Evolutionary conservation across 2,797 vertebrate species (phyloP), one percentile per base, ranked within the genome.

Genomic region (Chiroxiphia lanceolata): DNA sequence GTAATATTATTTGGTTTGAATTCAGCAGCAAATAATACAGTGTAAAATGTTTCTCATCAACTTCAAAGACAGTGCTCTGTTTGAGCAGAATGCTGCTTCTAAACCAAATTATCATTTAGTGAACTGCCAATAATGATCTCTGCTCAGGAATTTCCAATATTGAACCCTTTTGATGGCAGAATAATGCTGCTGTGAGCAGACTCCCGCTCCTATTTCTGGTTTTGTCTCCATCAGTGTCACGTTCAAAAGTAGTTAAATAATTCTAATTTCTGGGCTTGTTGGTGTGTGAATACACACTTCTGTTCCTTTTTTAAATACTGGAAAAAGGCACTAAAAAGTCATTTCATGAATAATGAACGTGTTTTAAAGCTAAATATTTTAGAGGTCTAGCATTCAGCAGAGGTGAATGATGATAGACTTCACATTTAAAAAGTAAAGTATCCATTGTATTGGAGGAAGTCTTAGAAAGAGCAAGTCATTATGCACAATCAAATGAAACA

Each of bases 381-480:
- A 83, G 59, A 81, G 44, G 79, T 94, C n/a, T 63, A 83, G 74
- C 75, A 90, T 96, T 96, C 44, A 84, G 12, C 56, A 61, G 60
- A 89, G 87, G 74, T 81, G 75, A 87, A 78, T 94, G 81, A 95
- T 89, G 84, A 68, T 64, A 45, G 72, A 64, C 51, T 87, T 80
- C 69, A 77, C 83, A 93, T 95, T 93, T 91, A 19, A 92, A 71
- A 96, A 91, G 87, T 18, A 51, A 93, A 80, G 15, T 93, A 87
- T 87, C 70, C 81, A 47, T 96, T 94, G 68, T 87, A 72, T 80
- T 95, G 83, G 78, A 96, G 64, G 81, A 77, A 68, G 50, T 67
- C 54, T 68, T 29, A 40, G 90, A 93, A 96, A 90, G 87, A 91
- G 47, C 88, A 94, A 95, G 84, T 96, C 87, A 93, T 95, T 96